Evolutionary conservation across 2,113 vertebrate genomes (phyloP), one percentile per base, ranked within the genome.

Genomic region (Lepisosteus osseus): DNA sequence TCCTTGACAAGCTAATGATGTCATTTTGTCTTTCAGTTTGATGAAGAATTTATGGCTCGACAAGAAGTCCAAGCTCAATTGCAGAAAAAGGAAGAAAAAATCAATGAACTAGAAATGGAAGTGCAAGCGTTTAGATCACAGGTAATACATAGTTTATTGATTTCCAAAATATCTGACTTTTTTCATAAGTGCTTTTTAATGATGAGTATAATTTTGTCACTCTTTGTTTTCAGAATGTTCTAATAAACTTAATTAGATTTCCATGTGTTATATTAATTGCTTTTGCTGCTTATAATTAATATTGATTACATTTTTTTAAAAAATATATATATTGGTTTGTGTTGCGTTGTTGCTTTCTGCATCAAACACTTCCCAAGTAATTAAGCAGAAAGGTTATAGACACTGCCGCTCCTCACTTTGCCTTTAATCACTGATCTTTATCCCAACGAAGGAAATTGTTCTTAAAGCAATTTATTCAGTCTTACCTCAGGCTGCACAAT

Each of bases 11-110:
- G 0, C 8, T 57, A 44, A 29, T 64, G 17, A 68, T 13, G 41
- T 17, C 11, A 2, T 66, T 75, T 78, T 77, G 17, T 2, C 66
- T 73, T 89, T 29, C 77, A 99, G 97, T 93, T 95, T 86, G 97
- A 99, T 79, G 95, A 97, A 80, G 96, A 99, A 86, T 94, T 95
- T 85, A 77, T 95, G 17, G 87, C 85, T 83, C 92, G 96, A 79
- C 97, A 99, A 81, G 95, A 99, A 84, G 92, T 94, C 29, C 90
- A 96, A 78, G 90, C 92, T 66, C 89, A 95, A 69, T 81, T 95
- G 78, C 88, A 92, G 69, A 96, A 95, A 86, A 94, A 82, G 77
- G 96, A 99, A 73, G 94, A 95, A 82, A 90, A 90, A 86, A 94
- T 96, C 81, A 89, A 75, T 82, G 91, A 92, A 78, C 93, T 98